A percentile compares a stretch with the other conserved stretches of the same genome.
These are phyloP conservation scores for Protobothrops flavoviridis DNA, from an alignment of 2,113 vertebrate species.

Conservation along the genomic window DNA sequence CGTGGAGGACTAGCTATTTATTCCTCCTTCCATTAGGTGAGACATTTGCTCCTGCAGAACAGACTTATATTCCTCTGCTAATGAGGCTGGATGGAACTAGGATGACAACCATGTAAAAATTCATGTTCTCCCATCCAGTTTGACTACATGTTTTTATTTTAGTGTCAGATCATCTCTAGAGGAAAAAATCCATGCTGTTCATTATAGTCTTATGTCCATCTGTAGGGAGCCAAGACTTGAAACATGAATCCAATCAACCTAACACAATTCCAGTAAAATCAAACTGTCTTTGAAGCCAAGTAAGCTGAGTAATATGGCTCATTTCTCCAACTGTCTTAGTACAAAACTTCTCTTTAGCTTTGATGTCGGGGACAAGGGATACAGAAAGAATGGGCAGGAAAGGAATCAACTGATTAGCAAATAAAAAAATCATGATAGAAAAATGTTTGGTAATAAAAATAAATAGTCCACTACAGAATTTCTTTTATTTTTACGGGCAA, in stretches of 20 bases:
- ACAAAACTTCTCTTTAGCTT: not conserved
- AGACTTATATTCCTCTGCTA: conserved; percentile 18
- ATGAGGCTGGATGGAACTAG: not conserved
- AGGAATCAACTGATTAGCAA: not conserved
- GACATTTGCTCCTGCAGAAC: conserved; percentile 14
- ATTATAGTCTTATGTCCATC: conserved; percentile 55
- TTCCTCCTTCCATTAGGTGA: not conserved
- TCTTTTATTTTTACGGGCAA: not conserved
- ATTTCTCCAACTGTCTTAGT: conserved; percentile 28
- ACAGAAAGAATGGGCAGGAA: not conserved
- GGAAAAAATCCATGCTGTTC: conserved; percentile 43
- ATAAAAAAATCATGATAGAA: not conserved
- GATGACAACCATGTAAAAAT: conserved; percentile 17
- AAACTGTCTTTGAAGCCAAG: conserved; percentile 38
- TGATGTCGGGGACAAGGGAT: not conserved
- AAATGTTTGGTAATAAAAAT: not conserved
- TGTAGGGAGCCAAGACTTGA: conserved; percentile 36
- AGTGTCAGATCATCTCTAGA: conserved; percentile 39
- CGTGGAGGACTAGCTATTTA: not conserved
- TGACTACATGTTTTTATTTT: conserved; percentile 37
- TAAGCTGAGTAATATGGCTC: conserved; percentile 1
- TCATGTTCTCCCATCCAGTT: conserved; percentile 23
- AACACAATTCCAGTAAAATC: conserved; percentile 31
- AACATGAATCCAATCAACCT: conserved; percentile 56
- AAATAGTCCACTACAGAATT: not conserved